phyloP scores from a whole-genome alignment of 2,888 invertebrate genomes.

The Meghimatium bilineatum region DNA sequence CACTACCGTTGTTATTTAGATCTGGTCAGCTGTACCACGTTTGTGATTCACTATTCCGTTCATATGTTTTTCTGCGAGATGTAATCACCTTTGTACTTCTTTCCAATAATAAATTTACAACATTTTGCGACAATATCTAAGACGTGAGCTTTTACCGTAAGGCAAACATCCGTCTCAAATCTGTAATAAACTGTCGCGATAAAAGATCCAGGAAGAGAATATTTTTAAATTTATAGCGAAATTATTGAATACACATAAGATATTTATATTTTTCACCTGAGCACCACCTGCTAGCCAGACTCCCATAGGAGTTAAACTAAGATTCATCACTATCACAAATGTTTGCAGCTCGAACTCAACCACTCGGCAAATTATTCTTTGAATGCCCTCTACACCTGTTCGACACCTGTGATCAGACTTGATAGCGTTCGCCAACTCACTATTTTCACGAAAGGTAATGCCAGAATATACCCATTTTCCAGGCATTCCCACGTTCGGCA shows the following conservation, averaged over 20 bases:
- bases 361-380: constrained; percentile 12
- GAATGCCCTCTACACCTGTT: constrained; percentile 32
- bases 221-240: not conserved
- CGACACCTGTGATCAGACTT: constrained; percentile 32
- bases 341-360: constrained; percentile 4
- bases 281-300: constrained; percentile 19
- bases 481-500: not conserved
- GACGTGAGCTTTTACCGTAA: not conserved
- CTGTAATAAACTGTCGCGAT: not conserved
- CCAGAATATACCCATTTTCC: not conserved
- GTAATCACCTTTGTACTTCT: too few species aligned
- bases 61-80: too few species aligned
- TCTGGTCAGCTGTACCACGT: too few species aligned
- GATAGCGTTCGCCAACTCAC: not conserved
- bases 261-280: not conserved
- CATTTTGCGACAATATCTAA: too few species aligned
- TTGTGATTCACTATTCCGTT: too few species aligned
- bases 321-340: not conserved
- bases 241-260: not conserved
- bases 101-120: too few species aligned
- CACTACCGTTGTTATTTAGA: too few species aligned
- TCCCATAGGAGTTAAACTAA: not conserved
- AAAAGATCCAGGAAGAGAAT: not conserved
- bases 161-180: not conserved
- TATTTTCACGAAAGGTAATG: constrained; percentile 12